Percentiles rank a stretch among this genome's conserved stretches.
These are phyloP conservation scores for Trisateles emortualis DNA, from an alignment of 2,888 invertebrate species.

Conservation along the genomic window DNA sequence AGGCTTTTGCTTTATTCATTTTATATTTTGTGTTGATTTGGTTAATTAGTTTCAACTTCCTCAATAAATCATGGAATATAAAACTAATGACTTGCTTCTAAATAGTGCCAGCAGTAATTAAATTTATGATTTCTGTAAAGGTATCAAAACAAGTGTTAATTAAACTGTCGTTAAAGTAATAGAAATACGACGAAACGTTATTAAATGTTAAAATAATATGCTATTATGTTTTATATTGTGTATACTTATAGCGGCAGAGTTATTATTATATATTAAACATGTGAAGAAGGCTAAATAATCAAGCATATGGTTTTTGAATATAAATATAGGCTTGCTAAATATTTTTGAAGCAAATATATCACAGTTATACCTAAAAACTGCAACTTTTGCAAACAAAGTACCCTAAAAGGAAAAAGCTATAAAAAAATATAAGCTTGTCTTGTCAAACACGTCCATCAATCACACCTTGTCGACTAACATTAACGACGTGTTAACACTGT, in stretches of 20 bases:
- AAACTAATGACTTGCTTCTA: neutral
- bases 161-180: constrained; percentile 1
- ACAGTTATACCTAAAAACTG: too few relatives aligned
- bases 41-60: constrained; percentile 25
- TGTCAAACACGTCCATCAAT: constrained; percentile 17
- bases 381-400: neutral
- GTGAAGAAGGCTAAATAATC: too few relatives aligned
- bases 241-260: too few relatives aligned
- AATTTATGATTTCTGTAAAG: neutral
- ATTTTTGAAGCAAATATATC: too few relatives aligned
- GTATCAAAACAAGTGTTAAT: constrained; percentile 5
- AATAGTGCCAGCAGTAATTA: constrained; percentile 8
- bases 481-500: constrained; percentile 40
- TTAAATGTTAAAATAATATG: too few relatives aligned
- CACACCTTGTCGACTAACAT: constrained; percentile 15
- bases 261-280: too few relatives aligned
- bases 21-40: constrained; percentile 13
- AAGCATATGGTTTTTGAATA: too few relatives aligned
- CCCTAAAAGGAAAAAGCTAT: neutral
- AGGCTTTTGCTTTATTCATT: neutral
- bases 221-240: too few relatives aligned
- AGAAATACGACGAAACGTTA: too few relatives aligned
- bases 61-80: constrained; percentile 21
- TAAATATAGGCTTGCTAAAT: neutral
- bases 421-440: neutral